Evolutionary conservation across 2,113 vertebrate species (phyloP).

Genomic region (Hemicordylus capensis): DNA sequence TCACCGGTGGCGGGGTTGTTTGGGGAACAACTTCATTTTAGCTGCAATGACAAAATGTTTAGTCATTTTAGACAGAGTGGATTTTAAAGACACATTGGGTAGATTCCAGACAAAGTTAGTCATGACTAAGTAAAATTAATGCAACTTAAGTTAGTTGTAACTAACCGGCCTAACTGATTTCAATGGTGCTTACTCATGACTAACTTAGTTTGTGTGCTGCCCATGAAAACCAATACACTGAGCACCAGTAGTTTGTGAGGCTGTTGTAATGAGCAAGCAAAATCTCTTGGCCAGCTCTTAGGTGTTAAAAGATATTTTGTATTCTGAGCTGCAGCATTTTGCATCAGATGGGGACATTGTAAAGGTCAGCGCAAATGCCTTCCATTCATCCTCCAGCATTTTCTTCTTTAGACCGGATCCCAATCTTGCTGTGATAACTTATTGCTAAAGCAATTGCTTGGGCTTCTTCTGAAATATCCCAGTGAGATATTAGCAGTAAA

Average conservation of each 20-base stretch:
- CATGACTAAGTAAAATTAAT: no score
- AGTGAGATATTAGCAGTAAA: neutral
- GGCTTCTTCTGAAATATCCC: neutral
- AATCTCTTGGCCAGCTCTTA: neutral
- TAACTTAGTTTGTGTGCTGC: no score
- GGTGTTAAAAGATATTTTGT: neutral
- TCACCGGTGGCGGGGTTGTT: no score
- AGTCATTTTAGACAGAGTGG: no score
- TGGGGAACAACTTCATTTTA: no score
- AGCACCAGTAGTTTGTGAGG: neutral
- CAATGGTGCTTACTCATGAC: no score
- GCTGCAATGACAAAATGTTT: no score
- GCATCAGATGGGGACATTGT: neutral
- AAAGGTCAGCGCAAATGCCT: neutral
- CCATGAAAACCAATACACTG: neutral
- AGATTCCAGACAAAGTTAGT: no score
- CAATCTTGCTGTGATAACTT: neutral
- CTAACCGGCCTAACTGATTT: no score
- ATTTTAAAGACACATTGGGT: no score
- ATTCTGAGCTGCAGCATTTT: neutral
- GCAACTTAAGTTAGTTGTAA: no score
- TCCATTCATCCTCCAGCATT: neutral
- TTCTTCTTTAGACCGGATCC: neutral
- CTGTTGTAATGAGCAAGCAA: neutral
- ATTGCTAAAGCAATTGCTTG: neutral